phyloP scores from a whole-genome alignment of 2,797 vertebrate species.

The Syngnathus acus region DNA sequence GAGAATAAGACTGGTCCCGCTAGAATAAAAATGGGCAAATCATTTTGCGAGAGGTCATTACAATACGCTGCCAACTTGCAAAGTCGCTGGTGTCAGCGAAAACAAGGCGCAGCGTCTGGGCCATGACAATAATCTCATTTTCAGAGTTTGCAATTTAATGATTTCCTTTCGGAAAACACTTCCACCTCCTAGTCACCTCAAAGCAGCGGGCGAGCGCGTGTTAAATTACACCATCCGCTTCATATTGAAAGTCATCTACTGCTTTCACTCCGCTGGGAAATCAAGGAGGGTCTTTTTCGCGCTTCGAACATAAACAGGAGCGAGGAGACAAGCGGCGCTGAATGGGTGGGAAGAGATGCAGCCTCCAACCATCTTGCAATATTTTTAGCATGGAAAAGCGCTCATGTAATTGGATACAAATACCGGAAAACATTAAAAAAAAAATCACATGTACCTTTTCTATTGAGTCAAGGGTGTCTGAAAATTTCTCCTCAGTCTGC shows the following conservation, averaged over 20 bases:
- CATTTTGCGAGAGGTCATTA: slow-evolving; percentile 41
- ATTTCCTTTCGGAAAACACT: slow-evolving; percentile 44
- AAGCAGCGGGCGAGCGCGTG: slow-evolving; percentile 36
- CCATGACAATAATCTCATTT: slow-evolving; percentile 58
- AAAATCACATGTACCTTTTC: slow-evolving; percentile 76
- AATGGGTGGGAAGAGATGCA: background rate
- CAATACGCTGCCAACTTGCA: slow-evolving; percentile 30
- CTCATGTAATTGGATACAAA: background rate
- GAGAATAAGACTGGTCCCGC: slow-evolving; percentile 27
- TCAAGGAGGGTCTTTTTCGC: slow-evolving; percentile 36
- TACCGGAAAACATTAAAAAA: background rate
- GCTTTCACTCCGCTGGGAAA: slow-evolving; percentile 47
- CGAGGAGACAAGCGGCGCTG: slow-evolving; percentile 32
- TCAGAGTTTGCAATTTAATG: slow-evolving; percentile 59
- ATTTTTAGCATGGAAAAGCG: background rate
- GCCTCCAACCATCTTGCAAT: slow-evolving; percentile 9
- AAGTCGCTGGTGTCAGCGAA: slow-evolving; percentile 52
- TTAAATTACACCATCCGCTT: slow-evolving; percentile 49
- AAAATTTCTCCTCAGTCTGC: slow-evolving; percentile 97
- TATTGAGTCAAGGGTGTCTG: slow-evolving; percentile 93
- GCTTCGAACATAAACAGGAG: slow-evolving; percentile 20
- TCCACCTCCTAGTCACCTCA: slow-evolving; percentile 33
- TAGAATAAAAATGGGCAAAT: slow-evolving; percentile 35
- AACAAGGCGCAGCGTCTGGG: slow-evolving; percentile 47
- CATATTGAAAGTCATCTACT: slow-evolving; percentile 49